Evolutionary conservation across 2,113 vertebrate species (phyloP).

Genomic region (Tympanuchus pallidicinctus): DNA sequence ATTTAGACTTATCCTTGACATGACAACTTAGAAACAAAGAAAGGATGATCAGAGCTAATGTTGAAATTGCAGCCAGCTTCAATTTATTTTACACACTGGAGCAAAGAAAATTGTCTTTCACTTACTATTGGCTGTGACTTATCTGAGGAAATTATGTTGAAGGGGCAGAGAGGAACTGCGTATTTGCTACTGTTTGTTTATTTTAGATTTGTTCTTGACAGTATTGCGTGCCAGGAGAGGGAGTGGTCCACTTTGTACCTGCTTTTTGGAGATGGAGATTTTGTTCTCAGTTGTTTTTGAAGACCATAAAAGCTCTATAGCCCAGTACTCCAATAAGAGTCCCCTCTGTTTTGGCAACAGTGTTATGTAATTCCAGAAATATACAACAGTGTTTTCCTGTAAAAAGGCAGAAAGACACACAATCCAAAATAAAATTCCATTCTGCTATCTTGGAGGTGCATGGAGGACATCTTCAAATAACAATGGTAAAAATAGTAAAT

Average conservation of each 20-base stretch:
- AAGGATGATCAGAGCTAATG: background rate
- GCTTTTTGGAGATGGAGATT: background rate
- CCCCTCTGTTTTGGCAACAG: background rate
- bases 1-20: background rate
- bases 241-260: background rate
- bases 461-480: background rate
- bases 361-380: background rate
- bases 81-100: background rate
- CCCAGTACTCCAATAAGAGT: background rate
- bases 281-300: background rate
- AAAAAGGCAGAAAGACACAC: background rate
- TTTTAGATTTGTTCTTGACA: conserved; percentile 1
- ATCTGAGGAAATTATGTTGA: background rate
- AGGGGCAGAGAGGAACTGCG: background rate
- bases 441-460: background rate
- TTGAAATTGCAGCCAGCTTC: background rate
- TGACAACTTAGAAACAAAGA: background rate
- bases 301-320: background rate
- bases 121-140: background rate
- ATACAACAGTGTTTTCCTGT: background rate
- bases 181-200: background rate
- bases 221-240: background rate
- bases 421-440: background rate
- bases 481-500: background rate
- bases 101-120: background rate